Evolutionary conservation across 2,113 vertebrate species (phyloP), one percentile per base, ranked within the genome.

Genomic region (Notarius lentiginosus): DNA sequence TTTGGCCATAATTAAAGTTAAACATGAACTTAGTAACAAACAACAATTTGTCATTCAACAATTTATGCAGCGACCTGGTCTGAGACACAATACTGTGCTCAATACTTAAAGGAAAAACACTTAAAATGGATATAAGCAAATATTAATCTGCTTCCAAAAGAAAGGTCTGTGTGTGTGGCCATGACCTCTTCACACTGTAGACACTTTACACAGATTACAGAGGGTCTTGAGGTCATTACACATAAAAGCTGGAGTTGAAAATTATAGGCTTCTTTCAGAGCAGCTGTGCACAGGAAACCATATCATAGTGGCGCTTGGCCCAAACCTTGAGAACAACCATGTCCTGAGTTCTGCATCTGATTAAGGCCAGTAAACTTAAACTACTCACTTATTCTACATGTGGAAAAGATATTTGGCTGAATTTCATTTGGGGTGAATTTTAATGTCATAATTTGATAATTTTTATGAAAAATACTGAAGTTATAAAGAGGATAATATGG

Each of bases 221-320:
- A 65, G 47, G 17, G 22, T 58, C 51, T 68, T 51, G 20, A 55
- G 51, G 79, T 22, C 65, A 83, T 75, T 72, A 82, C 27, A 73
- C 80, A 66, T 79, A 81, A 51, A 84, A 88, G 17, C 55, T 66
- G 12, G 30, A 30, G 30, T 30, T 84, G 56, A 81, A 84, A 86
- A 88, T 88, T 41, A 82, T 34, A 81, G 89, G 79, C 51, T 56
- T 65, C 66, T 77, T 66, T 47, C 41, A 80, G 72, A 83, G 11
- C 75, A 84, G 61, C 84, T 85, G 79, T 88, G 66, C 84, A 84
- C 77, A 70, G 63, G 72, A 79, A 80, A 85, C 76, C 82, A 73
- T 68, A 82, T 60, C 63, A 65, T 81, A 82, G 66, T 72, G 47
- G 53, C 17, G 22, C 27, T 84, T n/a, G 17, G 68, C 56, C 79